A percentile compares a stretch with the other conserved stretches of the same genome.
Conservation (phyloP, 1,140 invertebrate genomes). For the Lasaia peninsularis region DNA sequence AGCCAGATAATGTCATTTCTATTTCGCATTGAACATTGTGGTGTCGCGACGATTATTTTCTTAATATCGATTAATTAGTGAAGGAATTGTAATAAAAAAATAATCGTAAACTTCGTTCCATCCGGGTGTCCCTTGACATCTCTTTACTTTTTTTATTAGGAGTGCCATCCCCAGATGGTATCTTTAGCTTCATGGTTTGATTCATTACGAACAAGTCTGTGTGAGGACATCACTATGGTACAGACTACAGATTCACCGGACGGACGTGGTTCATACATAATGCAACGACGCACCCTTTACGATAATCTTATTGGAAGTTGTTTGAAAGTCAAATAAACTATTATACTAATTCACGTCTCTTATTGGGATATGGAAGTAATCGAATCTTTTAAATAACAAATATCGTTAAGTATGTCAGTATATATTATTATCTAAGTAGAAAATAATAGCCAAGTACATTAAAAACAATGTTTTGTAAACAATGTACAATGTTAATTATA, state of each 20-base stretch:
- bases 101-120: too few relatives aligned
- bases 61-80: too few relatives aligned
- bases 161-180: too few relatives aligned
- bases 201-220: background rate
- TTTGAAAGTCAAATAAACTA: constrained; percentile 71
- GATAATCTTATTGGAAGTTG: constrained; percentile 59
- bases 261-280: constrained; percentile 62
- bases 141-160: too few relatives aligned
- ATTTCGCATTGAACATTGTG: too few relatives aligned
- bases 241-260: constrained; percentile 19
- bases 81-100: too few relatives aligned
- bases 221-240: constrained; percentile 25
- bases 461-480: background rate
- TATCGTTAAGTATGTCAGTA: background rate
- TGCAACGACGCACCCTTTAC: constrained; percentile 35
- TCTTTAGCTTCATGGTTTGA: too few relatives aligned
- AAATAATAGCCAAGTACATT: too few relatives aligned
- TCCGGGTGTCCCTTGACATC: too few relatives aligned
- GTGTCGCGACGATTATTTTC: too few relatives aligned
- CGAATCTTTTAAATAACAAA: background rate
- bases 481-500: background rate
- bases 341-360: constrained; percentile 45
- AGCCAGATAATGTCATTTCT: too few relatives aligned
- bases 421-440: too few relatives aligned
- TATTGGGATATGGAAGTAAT: background rate